A percentile compares a stretch with the other conserved stretches of the same genome.
These are phyloP conservation scores for Limanda limanda DNA, from an alignment of 2,113 vertebrate genomes.

Conservation along the genomic window DNA sequence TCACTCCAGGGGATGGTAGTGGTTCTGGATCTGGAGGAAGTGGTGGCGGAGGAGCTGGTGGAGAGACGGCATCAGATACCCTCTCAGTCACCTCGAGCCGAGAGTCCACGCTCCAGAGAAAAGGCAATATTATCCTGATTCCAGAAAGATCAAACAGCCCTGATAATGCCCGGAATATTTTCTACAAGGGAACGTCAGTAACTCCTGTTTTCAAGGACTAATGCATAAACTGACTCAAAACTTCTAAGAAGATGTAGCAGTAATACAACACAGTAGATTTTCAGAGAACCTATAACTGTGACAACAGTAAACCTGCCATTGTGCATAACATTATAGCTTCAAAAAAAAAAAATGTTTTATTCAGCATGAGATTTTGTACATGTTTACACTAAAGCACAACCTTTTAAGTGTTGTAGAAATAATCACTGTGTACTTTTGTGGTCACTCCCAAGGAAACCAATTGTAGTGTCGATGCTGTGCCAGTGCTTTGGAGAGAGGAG, in stretches of 20 bases:
- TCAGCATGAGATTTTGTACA: constrained; percentile 79
- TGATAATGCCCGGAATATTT: constrained; percentile 94
- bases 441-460: constrained; percentile 51
- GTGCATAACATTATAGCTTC: constrained; percentile 37
- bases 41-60: constrained; percentile 14
- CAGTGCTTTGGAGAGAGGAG: constrained; percentile 34
- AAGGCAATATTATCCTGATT: constrained; percentile 94
- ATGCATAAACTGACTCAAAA: constrained; percentile 18
- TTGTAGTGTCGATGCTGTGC: constrained; percentile 48
- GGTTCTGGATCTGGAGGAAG: constrained; percentile 60
- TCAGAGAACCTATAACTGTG: constrained; percentile 24
- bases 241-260: constrained; percentile 19
- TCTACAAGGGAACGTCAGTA: constrained; percentile 97
- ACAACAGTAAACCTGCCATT: constrained; percentile 29
- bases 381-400: constrained; percentile 80
- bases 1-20: constrained; percentile 92
- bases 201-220: constrained; percentile 92
- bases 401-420: constrained; percentile 66
- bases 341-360: constrained; percentile 56
- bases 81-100: constrained; percentile 88
- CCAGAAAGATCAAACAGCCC: constrained; percentile 95
- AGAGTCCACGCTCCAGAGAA: constrained; percentile 93
- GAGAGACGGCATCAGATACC: constrained; percentile 87
- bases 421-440: constrained; percentile 74
- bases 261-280: constrained; percentile 42